These are phyloP conservation scores for Pollicipes pollicipes DNA, from an alignment of 1,140 invertebrate genomes.

Conservation along the genomic window DNA sequence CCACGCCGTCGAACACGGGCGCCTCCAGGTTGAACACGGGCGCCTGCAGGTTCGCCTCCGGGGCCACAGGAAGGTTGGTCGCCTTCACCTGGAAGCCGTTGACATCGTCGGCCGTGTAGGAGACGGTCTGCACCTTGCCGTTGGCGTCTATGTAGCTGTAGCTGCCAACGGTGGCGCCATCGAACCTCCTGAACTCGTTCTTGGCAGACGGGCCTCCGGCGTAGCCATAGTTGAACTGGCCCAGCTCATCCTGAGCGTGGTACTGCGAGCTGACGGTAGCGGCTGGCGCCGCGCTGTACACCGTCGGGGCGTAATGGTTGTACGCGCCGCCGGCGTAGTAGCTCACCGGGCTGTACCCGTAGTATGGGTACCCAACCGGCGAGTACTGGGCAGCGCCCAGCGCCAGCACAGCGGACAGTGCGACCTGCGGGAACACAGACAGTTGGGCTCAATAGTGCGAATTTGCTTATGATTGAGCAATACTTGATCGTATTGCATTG, in stretches of 20 bases:
- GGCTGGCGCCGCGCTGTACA: slow-evolving; percentile 4
- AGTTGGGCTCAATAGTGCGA: too few species aligned
- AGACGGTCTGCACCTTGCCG: slow-evolving; percentile 17
- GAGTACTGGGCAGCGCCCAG: background rate
- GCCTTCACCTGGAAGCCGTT: slow-evolving; percentile 16
- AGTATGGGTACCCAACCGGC: background rate
- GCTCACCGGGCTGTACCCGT: background rate
- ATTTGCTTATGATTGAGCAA: too few species aligned
- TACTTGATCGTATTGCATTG: too few species aligned
- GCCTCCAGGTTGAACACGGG: background rate
- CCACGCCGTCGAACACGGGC: slow-evolving; percentile 20
- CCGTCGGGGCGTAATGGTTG: background rate
- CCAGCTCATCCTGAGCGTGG: slow-evolving; percentile 19
- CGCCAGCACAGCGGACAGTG: background rate
- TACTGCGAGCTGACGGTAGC: slow-evolving; percentile 14
- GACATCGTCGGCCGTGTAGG: slow-evolving; percentile 18
- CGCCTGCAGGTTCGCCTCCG: background rate
- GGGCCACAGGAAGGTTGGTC: slow-evolving; percentile 16
- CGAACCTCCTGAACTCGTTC: slow-evolving; percentile 17
- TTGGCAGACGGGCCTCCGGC: slow-evolving; percentile 16
- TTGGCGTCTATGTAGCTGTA: slow-evolving; percentile 20
- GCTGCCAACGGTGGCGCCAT: slow-evolving; percentile 16
- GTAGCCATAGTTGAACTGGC: slow-evolving; percentile 42
- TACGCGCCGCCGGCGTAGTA: slow-evolving; percentile 7
- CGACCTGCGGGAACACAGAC: background rate